Base-by-base conservation (phyloP, 2,113 vertebrate genomes). In the Laticauda colubrina region DNA sequence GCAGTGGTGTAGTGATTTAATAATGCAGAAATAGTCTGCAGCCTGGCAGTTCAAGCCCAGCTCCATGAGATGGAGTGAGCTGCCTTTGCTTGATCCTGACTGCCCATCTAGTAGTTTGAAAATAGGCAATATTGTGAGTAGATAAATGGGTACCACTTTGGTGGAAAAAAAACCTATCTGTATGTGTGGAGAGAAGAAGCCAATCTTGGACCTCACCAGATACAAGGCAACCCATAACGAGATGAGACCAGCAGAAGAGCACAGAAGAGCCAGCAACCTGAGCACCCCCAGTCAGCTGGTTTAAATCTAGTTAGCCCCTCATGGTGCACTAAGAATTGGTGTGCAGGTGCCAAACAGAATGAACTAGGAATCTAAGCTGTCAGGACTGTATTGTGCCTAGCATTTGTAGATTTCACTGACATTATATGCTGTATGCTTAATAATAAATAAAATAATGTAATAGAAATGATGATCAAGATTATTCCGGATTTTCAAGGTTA, bases 241-340 rank as follows among this genome's bases (percentile, higher is more conserved):
- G 29, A 4, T 0, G 0, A n/a, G 29, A 69, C 64, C 4, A n/a
- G 4, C 12, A 14, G 29, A n/a, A 2, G 12, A n/a, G 12, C 1
- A n/a, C 29, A n/a, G 64, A 69, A 69, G 4, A 69, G 14, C 29
- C 29, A 69, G 12, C 29, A 69, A n/a, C 29, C 5, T 0, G 4
- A n/a, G 12, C 4, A 2, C 29, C 29, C 29, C 29, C 11, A 69
- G 2, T n/a, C 29, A 69, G 29, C 12, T 69, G 29, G 29, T 69
- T 15, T 64, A 29, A 29, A 64, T 11, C 29, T n/a, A 64, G 10
- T 64, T 64, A 29, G 11, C 26, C 11, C 26, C 0, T 29, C 0
- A 1, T 0, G 61, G 10, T 64, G 26, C 61, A 29, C 26, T 26
- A 64, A 64, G 26, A 2, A 64, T 64, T 29, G 61, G 29, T n/a